phyloP scores from a whole-genome alignment of 2,888 invertebrate genomes.

The Hedychridium roseum region DNA sequence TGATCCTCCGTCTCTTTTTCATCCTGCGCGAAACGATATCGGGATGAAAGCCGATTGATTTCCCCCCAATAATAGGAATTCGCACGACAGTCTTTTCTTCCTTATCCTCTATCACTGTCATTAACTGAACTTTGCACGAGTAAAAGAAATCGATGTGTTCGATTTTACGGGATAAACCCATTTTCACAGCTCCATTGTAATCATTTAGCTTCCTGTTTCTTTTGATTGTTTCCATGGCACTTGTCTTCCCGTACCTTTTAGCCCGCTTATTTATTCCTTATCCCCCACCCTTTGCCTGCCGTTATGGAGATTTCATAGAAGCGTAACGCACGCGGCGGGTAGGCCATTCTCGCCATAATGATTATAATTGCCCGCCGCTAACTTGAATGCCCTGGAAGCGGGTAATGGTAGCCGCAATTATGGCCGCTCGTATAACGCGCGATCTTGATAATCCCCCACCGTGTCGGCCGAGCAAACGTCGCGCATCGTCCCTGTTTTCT shows the following conservation, averaged over 20 bases:
- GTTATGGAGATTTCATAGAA: conserved; percentile 44
- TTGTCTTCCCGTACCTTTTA: too few relatives aligned
- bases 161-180: too few relatives aligned
- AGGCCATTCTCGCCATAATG: conserved; percentile 49
- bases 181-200: too few relatives aligned
- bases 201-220: too few relatives aligned
- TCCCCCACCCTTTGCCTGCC: too few relatives aligned
- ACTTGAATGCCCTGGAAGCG: conserved; percentile 57
- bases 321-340: conserved; percentile 32
- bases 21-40: conserved; percentile 45
- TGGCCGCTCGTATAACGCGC: conserved; percentile 57
- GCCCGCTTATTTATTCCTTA: too few relatives aligned
- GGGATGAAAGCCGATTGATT: conserved; percentile 55
- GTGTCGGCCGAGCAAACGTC: neutral
- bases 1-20: conserved; percentile 32
- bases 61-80: conserved; percentile 51
- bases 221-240: too few relatives aligned
- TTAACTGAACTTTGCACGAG: neutral
- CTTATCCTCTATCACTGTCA: conserved; percentile 9
- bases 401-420: conserved; percentile 55
- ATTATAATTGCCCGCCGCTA: conserved; percentile 56
- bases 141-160: too few relatives aligned
- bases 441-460: conserved; percentile 60
- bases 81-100: conserved; percentile 22
- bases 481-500: conserved; percentile 10